A percentile compares a stretch with the other conserved stretches of the same genome.
Evolutionary conservation across 1,140 invertebrate species (phyloP).

Genomic region (Drosophila grimshawi): DNA sequence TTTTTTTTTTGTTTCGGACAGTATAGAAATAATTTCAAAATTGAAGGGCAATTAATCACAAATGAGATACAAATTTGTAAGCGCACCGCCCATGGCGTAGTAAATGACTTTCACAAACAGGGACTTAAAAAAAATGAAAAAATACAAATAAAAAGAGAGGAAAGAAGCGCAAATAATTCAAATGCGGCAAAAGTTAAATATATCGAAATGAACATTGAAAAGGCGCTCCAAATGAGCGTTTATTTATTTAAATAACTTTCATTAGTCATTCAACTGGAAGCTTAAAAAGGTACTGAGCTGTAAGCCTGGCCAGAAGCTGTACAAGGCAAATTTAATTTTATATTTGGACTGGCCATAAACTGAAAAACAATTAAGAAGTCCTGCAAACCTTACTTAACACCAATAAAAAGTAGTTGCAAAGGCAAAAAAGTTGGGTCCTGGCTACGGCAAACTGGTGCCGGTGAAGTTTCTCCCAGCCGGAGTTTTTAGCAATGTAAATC

Average conservation of each 20-base stretch:
- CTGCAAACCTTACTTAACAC: constrained; percentile 54
- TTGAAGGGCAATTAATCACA: constrained; percentile 81
- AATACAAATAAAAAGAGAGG: constrained; percentile 36
- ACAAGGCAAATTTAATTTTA: constrained; percentile 60
- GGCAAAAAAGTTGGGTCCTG: constrained; percentile 47
- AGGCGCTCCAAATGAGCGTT: constrained; percentile 75
- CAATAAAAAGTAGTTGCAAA: constrained; percentile 67
- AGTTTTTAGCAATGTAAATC: constrained; percentile 80
- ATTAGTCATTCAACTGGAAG: constrained; percentile 53
- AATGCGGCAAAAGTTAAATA: constrained; percentile 65
- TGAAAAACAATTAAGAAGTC: constrained; percentile 72
- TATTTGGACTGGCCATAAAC: constrained; percentile 61
- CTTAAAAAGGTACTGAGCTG: constrained; percentile 2
- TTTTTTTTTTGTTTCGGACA: background rate
- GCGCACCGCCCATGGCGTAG: constrained; percentile 52
- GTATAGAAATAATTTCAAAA: constrained; percentile 69
- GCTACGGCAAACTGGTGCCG: constrained; percentile 26
- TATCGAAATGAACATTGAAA: constrained; percentile 58
- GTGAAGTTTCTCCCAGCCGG: constrained; percentile 69
- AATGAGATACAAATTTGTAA: constrained; percentile 76
- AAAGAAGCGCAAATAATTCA: constrained; percentile 11
- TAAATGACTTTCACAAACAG: constrained; percentile 40
- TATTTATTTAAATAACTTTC: constrained; percentile 80
- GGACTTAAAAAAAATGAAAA: constrained; percentile 16
- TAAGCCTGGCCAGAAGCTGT: constrained; percentile 41